Evolutionary conservation across 2,888 invertebrate species (phyloP).

Genomic region (Bhutanitis thaidina): DNA sequence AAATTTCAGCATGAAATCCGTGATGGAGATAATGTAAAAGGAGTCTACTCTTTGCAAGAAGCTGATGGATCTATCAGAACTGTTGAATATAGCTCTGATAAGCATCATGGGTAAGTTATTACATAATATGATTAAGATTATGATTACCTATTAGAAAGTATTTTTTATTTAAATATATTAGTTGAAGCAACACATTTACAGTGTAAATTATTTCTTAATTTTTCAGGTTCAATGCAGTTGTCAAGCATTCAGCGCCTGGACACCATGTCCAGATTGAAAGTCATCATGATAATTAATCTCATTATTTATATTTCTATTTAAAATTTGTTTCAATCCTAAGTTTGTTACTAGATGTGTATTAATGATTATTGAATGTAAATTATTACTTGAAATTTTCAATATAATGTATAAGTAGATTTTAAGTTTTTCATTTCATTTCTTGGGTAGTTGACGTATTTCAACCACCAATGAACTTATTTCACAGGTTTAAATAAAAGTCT

Average conservation of each 20-base stretch:
- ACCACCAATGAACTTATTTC: background rate
- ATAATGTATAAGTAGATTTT: background rate
- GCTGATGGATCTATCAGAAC: conserved; percentile 81
- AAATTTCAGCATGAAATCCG: conserved; percentile 80
- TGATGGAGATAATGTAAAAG: conserved; percentile 82
- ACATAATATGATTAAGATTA: background rate
- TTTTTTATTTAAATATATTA: no score
- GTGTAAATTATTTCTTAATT: background rate
- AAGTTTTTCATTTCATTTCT: background rate
- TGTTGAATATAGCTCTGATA: conserved; percentile 81
- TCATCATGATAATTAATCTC: conserved; percentile 53
- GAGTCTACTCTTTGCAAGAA: conserved; percentile 81
- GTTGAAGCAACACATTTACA: no score
- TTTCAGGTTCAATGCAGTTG: conserved; percentile 78
- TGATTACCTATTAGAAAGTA: no score
- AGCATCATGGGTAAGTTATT: conserved; percentile 73
- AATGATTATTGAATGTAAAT: conserved; percentile 19
- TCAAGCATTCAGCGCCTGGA: conserved; percentile 74
- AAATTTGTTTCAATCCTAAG: conserved; percentile 30
- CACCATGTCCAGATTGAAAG: conserved; percentile 61
- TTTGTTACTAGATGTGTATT: conserved; percentile 70
- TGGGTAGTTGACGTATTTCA: no score
- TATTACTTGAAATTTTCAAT: conserved; percentile 20
- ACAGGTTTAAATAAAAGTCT: conserved; percentile 25
- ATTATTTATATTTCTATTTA: conserved; percentile 26